phyloP scores from a whole-genome alignment of 2,113 vertebrate species.

The Saguinus midas region DNA sequence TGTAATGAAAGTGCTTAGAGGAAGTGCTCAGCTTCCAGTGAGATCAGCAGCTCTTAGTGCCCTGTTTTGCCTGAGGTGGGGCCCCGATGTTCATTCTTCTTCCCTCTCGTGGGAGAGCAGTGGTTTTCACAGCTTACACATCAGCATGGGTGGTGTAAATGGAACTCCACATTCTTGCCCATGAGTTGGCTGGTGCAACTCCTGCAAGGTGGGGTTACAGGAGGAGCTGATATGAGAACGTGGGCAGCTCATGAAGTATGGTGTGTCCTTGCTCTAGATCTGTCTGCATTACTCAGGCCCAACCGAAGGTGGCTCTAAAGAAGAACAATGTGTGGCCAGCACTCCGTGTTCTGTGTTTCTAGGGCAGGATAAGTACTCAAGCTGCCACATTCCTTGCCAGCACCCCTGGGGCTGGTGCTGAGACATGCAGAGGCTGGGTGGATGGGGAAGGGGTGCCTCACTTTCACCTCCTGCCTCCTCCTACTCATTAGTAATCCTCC shows the following conservation, averaged over 20 bases:
- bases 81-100: rapidly evolving
- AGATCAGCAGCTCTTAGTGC: conserved; percentile 1
- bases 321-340: neutral
- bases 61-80: neutral
- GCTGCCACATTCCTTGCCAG: neutral
- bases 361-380: neutral
- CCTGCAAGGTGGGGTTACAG: neutral
- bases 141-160: neutral
- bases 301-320: neutral
- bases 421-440: neutral
- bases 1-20: neutral
- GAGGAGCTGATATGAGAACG: neutral
- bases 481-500: neutral
- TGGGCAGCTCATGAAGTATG: neutral
- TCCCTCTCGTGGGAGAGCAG: neutral
- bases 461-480: neutral
- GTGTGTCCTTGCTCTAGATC: neutral
- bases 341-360: neutral
- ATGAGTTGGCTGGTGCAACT: neutral
- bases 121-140: neutral
- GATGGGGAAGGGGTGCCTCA: rapidly evolving
- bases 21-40: neutral
- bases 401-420: neutral
- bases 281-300: neutral
- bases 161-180: neutral